Evolutionary conservation across 2,888 invertebrate species (phyloP).

Genomic region (Netelia virgata): DNA sequence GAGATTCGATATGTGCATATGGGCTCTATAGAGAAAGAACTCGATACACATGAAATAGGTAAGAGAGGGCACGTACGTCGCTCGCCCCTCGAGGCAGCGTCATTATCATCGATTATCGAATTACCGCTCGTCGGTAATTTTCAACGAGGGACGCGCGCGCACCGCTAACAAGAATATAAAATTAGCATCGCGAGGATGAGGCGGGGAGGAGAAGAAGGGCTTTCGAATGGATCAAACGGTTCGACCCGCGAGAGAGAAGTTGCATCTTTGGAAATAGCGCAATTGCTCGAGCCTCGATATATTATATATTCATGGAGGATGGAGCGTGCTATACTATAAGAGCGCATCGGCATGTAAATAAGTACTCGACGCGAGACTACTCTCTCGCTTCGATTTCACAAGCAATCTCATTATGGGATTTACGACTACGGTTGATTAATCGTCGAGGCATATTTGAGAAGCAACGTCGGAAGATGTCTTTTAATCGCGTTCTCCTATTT

Average conservation of each 20-base stretch:
- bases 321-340: background rate
- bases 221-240: conserved; percentile 55
- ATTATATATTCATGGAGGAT: conserved; percentile 16
- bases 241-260: conserved; percentile 46
- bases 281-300: conserved; percentile 14
- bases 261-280: conserved; percentile 51
- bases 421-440: conserved; percentile 20
- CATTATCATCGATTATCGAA: conserved; percentile 66
- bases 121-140: conserved; percentile 63
- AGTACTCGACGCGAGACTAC: conserved; percentile 14
- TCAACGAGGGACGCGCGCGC: conserved; percentile 23
- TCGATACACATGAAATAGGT: conserved; percentile 45
- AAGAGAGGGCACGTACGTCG: conserved; percentile 9
- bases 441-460: background rate
- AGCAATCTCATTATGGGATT: conserved; percentile 45
- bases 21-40: background rate
- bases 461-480: background rate
- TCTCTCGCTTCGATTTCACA: conserved; percentile 41
- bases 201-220: conserved; percentile 1
- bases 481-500: background rate
- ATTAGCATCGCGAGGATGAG: conserved; percentile 42
- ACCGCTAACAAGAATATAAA: conserved; percentile 56
- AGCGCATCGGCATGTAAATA: conserved; percentile 27
- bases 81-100: conserved; percentile 51
- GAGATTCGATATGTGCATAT: background rate